Percentiles rank a stretch among this genome's conserved stretches.
phyloP scores from a whole-genome alignment of 1,140 invertebrate species.

The Drosophila ambigua region DNA sequence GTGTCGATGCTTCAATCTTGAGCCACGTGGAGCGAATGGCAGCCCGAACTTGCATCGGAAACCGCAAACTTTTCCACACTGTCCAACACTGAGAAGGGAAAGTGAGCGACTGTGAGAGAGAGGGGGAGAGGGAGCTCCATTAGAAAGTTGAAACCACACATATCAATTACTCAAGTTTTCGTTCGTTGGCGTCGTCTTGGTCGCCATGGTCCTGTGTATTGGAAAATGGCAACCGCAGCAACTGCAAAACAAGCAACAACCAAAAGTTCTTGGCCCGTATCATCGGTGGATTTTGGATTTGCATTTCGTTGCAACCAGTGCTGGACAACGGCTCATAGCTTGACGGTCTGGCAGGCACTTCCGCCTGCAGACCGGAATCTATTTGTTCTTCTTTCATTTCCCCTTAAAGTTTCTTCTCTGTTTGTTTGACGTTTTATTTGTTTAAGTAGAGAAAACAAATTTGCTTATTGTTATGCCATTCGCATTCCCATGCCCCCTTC shows the following conservation, averaged over 20 bases:
- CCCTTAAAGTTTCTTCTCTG: background rate
- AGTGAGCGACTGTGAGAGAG: conserved; percentile 6
- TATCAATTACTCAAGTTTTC: conserved; percentile 78
- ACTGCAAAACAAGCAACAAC: conserved; percentile 6
- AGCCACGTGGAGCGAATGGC: conserved; percentile 31
- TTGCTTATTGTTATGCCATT: conserved; percentile 52
- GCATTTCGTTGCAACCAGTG: conserved; percentile 13
- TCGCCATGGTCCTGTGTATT: conserved; percentile 41
- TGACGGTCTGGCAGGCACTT: conserved; percentile 49
- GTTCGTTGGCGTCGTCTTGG: conserved; percentile 32
- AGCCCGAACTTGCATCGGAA: conserved; percentile 14
- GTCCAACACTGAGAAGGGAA: conserved; percentile 21
- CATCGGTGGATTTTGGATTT: conserved; percentile 46
- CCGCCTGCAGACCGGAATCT: conserved; percentile 35
- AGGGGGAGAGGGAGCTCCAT: conserved; percentile 40
- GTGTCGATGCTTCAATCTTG: conserved; percentile 28
- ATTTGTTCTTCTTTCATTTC: conserved; percentile 48
- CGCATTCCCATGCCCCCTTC: conserved; percentile 15
- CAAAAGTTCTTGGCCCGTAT: conserved; percentile 10
- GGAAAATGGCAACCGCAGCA: conserved; percentile 62
- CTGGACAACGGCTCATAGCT: conserved; percentile 56
- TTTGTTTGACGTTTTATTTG: conserved; percentile 19
- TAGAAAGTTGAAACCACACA: conserved; percentile 72
- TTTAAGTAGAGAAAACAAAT: conserved; percentile 38
- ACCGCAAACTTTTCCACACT: conserved; percentile 58